Base-by-base conservation (phyloP, 2,113 vertebrate species). In the Ancistrus triradiatus region DNA sequence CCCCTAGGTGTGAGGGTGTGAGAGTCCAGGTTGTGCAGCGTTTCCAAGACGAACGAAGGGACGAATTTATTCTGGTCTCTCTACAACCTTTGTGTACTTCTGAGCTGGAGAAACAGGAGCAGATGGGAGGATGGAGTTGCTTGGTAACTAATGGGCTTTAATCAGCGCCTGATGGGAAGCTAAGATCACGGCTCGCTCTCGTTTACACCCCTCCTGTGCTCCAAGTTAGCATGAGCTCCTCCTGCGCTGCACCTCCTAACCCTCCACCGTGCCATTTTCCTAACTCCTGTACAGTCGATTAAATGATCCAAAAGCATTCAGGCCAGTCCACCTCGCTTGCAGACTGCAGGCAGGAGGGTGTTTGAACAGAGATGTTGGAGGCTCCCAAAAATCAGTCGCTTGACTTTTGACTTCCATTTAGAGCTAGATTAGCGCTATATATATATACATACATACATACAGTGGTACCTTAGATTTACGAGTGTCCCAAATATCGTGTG, bases 321-420 rank as follows among this genome's bases (percentile, higher is more conserved):
- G n/a, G n/a, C n/a, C n/a, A n/a, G n/a, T n/a, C n/a, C n/a, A n/a
- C n/a, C n/a, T n/a, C n/a, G n/a, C n/a, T 35, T 66, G 55, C 6
- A 27, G 52, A 51, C 61, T 37, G 27, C 63, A 51, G 21, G 7
- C 40, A 43, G 15, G 28, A 2, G 28, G n/a, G 51, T 50, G n/a
- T 58, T 52, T 35, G n/a, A 17, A 49, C 46, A 46, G 31, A 66
- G 59, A 50, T 38, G 56, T 63, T 43, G 42, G 15, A 59, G 28
- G 28, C 50, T 31, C 37, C 38, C 37, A 51, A 59, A 68, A 73
- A 73, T 68, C 65, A 31, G 68, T 73, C 25, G 40, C 25, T 59
- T 73, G 70, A 63, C 68, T 68, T 68, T 68, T 63, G 47, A 59
- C 59, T 46, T 57, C 43, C 53, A 68, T 49, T 66, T 59, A 42